These are phyloP conservation scores for Sphenopsis melanotis DNA, from an alignment of 2,797 vertebrate species.

Conservation along the genomic window DNA sequence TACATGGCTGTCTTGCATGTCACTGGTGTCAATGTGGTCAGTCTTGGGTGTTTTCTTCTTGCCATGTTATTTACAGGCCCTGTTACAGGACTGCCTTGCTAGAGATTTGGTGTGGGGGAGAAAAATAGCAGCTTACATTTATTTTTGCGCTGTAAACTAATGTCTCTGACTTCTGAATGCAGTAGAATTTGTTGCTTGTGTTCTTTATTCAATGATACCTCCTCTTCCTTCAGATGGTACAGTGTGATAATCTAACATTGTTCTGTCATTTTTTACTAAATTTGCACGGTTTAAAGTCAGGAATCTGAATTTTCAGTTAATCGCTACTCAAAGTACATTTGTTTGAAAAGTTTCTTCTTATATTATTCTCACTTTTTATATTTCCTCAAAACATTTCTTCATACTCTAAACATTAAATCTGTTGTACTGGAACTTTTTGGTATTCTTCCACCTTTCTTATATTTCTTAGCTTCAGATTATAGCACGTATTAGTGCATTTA, in stretches of 20 bases:
- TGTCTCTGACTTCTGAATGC: constrained; percentile 33
- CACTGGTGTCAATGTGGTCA: constrained; percentile 52
- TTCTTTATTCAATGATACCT: background rate
- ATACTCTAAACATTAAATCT: background rate
- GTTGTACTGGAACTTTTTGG: background rate
- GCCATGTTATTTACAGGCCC: constrained; percentile 3
- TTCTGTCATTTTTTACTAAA: background rate
- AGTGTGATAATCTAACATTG: background rate
- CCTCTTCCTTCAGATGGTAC: background rate
- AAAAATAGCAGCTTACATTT: background rate
- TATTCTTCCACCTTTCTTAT: background rate
- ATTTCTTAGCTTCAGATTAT: background rate
- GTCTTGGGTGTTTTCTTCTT: constrained; percentile 8
- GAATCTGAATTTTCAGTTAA: background rate
- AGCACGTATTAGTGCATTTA: background rate
- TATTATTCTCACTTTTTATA: background rate
- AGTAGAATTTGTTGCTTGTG: background rate
- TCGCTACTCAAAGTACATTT: background rate
- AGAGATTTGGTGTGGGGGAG: constrained; percentile 38
- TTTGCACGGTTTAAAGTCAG: background rate
- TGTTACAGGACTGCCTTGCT: constrained; percentile 4
- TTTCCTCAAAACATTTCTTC: background rate
- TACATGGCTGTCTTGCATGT: constrained; percentile 60
- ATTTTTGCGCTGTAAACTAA: constrained; percentile 43
- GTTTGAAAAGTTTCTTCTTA: background rate